Conservation (phyloP, 2,888 invertebrate species). For the Auanema freiburgensis region DNA sequence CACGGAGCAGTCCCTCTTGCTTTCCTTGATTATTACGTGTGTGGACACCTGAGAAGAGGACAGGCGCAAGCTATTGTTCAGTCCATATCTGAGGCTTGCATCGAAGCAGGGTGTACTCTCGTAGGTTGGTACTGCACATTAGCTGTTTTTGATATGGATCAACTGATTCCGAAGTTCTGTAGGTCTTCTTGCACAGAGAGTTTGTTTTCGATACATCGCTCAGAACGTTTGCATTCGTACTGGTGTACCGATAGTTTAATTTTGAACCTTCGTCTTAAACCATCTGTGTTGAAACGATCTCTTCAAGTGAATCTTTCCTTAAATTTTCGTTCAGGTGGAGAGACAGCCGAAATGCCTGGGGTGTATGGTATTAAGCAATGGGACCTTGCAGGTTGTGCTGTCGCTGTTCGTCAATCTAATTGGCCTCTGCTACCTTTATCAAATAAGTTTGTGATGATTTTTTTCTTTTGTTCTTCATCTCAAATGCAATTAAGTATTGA, state of each 20-base stretch:
- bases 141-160: no score
- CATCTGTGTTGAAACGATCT: background rate
- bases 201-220: conserved; percentile 1
- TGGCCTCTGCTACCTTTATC: conserved; percentile 66
- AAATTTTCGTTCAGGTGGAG: conserved; percentile 74
- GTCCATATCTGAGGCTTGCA: conserved; percentile 87
- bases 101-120: conserved; percentile 81
- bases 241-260: background rate
- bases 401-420: conserved; percentile 83
- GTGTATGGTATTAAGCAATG: conserved; percentile 86
- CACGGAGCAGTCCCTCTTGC: conserved; percentile 93
- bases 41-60: conserved; percentile 79
- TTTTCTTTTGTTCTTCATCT: background rate
- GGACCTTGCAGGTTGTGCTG: conserved; percentile 92
- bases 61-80: conserved; percentile 68
- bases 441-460: conserved; percentile 17
- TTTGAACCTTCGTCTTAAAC: background rate
- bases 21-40: conserved; percentile 94
- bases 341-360: conserved; percentile 96
- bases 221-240: conserved; percentile 3
- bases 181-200: background rate
- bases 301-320: background rate
- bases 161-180: no score
- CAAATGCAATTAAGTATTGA: conserved; percentile 27
- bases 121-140: conserved; percentile 72